Evolutionary conservation across 23 tunicate genomes (phyloP).

Genomic region (Styela clava): DNA sequence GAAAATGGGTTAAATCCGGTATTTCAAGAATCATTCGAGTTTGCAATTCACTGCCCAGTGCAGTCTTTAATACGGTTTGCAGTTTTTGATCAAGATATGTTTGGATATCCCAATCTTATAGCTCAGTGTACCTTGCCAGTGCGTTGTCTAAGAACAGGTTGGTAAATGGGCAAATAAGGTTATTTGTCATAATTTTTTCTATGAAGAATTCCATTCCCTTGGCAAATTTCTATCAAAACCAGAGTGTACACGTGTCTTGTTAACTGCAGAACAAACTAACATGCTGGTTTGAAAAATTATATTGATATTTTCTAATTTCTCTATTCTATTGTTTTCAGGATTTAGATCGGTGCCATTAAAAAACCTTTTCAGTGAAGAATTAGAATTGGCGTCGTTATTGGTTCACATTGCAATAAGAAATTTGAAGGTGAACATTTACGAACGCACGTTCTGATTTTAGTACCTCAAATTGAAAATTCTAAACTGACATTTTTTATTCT

Average conservation of each 20-base stretch:
- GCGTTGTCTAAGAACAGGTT: slow-evolving; percentile 70
- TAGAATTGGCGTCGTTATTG: slow-evolving; percentile 61
- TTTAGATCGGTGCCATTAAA: slow-evolving; percentile 73
- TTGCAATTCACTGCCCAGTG: slow-evolving; percentile 58
- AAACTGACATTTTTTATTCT: background rate
- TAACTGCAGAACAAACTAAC: too few relatives aligned
- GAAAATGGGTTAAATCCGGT: slow-evolving; percentile 89
- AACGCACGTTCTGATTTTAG: background rate
- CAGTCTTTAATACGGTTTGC: slow-evolving; percentile 63
- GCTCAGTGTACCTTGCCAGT: slow-evolving; percentile 72
- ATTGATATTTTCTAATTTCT: background rate
- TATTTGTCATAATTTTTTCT: background rate
- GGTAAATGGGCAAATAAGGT: background rate
- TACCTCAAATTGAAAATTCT: background rate
- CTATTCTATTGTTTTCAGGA: slow-evolving; percentile 30
- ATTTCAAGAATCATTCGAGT: slow-evolving; percentile 61
- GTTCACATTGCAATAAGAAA: slow-evolving; percentile 72
- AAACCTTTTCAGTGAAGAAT: slow-evolving; percentile 56
- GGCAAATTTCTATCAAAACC: too few relatives aligned
- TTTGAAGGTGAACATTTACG: slow-evolving; percentile 26
- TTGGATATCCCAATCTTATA: slow-evolving; percentile 85
- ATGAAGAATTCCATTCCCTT: background rate
- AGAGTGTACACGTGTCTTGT: too few relatives aligned
- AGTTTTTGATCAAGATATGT: slow-evolving; percentile 94
- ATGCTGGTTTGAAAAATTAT: too few relatives aligned